Base-by-base conservation (phyloP, 2,113 vertebrate genomes). In the Ailuropoda melanoleuca region DNA sequence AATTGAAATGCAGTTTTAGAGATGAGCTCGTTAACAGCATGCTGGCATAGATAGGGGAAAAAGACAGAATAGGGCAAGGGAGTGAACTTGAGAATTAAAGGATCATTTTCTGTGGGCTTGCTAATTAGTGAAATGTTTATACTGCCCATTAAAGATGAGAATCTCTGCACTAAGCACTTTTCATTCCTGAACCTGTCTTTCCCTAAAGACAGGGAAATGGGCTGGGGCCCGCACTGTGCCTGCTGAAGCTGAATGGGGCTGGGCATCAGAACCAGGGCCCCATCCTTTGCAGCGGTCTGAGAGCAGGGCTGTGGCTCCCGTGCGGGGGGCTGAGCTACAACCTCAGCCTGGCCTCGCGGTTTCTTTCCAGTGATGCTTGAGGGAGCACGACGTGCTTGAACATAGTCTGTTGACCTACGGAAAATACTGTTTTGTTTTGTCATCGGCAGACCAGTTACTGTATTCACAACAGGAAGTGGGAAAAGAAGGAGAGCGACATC, bases 91-190 rank as follows among this genome's bases (percentile, higher is more conserved):
- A 88, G 93, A 88, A 80, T 83, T 74, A 56, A 94, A 97, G 91
- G 90, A 46, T 93, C 83, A 3, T 94, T 94, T 89, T 89, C 80
- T 24, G 31, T 87, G 81, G 53, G 85, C 64, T 93, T 84, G 95
- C 93, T 93, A 58, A 92, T 97, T 89, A 93, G 74, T 3, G 62
- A 87, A 34, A 81, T 87, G 93, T 70, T 75, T 89, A 56, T 87
- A 26, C 75, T 92, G 88, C 68, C 90, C 92, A 24, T 83, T 85
- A 92, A 97, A 64, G 37, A 85, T 9, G 53, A 29, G 90, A 81
- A 81, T 93, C 75, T 85, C 68, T 70, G 29, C 46, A 23, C 62
- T 48, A 58, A 93, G 96, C 93, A 48, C 56, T 82, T 89, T 72
- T 64, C 24, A 58, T 2, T 85, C 60, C 18, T 93, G 66, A 64